phyloP scores from a whole-genome alignment of 2,113 vertebrate species.

The Myrmophylax atrothorax region DNA sequence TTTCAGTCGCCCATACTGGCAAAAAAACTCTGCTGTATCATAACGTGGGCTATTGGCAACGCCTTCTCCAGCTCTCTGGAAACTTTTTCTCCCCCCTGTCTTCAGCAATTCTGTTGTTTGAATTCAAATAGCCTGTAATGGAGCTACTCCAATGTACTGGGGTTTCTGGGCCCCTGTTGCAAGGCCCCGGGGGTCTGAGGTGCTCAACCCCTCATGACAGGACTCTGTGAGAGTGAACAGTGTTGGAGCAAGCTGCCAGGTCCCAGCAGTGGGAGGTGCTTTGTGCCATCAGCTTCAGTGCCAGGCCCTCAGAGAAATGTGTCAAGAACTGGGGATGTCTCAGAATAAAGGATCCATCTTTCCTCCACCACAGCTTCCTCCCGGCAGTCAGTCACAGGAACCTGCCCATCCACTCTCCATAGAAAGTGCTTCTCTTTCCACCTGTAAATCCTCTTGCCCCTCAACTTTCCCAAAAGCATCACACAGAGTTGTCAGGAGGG shows the following conservation, averaged over 20 bases:
- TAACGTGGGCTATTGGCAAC: neutral
- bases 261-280: neutral
- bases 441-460: neutral
- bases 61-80: neutral
- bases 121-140: neutral
- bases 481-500: neutral
- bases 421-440: neutral
- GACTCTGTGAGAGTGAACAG: neutral
- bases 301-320: neutral
- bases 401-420: neutral
- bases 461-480: neutral
- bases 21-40: conserved; percentile 28
- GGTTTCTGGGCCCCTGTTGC: neutral
- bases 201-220: neutral
- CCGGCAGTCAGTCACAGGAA: neutral
- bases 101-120: neutral
- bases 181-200: neutral
- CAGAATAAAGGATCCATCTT: neutral
- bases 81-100: neutral
- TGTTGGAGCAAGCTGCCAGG: neutral
- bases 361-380: neutral
- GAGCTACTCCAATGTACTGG: neutral
- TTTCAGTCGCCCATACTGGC: neutral
- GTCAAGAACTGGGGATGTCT: neutral
- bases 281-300: neutral